These are phyloP conservation scores for Tricholaema leucomelas DNA, from an alignment of 2,113 vertebrate species.

Conservation along the genomic window DNA sequence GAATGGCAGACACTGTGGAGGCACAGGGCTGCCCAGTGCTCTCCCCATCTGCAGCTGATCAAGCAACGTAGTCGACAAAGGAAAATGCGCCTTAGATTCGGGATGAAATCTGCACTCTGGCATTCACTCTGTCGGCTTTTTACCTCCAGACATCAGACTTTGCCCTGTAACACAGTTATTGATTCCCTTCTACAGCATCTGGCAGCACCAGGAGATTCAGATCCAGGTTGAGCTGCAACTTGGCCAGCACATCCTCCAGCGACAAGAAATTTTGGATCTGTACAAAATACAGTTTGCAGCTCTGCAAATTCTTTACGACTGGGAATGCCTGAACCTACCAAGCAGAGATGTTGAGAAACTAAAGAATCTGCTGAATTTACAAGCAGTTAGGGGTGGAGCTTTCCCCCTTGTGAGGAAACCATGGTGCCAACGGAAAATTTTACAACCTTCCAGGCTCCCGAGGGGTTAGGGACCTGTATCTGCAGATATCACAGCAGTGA, in stretches of 20 bases:
- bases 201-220: neutral
- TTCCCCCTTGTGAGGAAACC: neutral
- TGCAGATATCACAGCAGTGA: neutral
- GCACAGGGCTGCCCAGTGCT: neutral
- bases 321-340: neutral
- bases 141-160: neutral
- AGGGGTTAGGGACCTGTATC: neutral
- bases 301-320: neutral
- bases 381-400: neutral
- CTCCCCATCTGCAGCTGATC: neutral
- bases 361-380: neutral
- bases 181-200: neutral
- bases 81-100: neutral
- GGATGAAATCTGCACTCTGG: neutral
- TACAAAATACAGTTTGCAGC: neutral
- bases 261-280: neutral
- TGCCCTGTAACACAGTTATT: neutral
- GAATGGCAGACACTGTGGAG: neutral
- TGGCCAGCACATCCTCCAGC: neutral
- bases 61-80: neutral
- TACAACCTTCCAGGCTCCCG: neutral
- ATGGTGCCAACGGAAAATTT: neutral
- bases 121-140: neutral
- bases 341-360: neutral
- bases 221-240: neutral